Conservation (phyloP, 2,888 invertebrate species). For the Agrenia bidenticulata region DNA sequence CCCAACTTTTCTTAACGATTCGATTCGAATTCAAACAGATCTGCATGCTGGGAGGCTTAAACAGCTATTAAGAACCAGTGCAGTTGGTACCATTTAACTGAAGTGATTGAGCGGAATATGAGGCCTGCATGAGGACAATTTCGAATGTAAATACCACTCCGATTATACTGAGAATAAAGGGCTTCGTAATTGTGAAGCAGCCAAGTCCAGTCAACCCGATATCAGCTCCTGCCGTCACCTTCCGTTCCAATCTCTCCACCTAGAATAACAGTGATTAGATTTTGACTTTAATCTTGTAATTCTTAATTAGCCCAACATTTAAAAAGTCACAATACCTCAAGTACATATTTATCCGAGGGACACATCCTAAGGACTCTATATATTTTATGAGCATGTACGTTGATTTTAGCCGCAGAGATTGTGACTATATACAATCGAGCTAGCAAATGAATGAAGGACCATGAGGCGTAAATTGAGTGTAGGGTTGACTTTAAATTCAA, state of each 20-base stretch:
- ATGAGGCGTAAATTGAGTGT: constrained; percentile 24
- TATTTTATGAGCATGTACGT: constrained; percentile 30
- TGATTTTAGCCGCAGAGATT: constrained; percentile 26
- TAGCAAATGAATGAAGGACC: constrained; percentile 40
- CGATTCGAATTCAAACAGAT: no score
- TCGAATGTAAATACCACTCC: constrained; percentile 43
- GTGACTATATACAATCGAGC: constrained; percentile 27
- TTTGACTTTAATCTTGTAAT: no score
- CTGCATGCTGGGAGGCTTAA: no score
- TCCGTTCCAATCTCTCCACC: constrained; percentile 28
- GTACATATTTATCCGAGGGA: constrained; percentile 26
- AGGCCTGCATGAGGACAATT: constrained; percentile 38
- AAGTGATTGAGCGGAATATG: neutral
- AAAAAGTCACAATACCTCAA: constrained; percentile 23
- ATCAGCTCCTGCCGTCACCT: constrained; percentile 32
- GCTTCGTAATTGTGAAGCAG: constrained; percentile 36
- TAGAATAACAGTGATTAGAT: no score
- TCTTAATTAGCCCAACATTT: neutral
- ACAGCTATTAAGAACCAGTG: no score
- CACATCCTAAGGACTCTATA: constrained; percentile 28
- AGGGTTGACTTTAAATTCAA: neutral
- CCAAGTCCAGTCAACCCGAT: constrained; percentile 41
- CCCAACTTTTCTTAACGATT: no score
- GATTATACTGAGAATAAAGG: constrained; percentile 35
- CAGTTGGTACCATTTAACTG: no score